Conservation (phyloP, 2,113 vertebrate genomes). For the Salvelinus sp. region DNA sequence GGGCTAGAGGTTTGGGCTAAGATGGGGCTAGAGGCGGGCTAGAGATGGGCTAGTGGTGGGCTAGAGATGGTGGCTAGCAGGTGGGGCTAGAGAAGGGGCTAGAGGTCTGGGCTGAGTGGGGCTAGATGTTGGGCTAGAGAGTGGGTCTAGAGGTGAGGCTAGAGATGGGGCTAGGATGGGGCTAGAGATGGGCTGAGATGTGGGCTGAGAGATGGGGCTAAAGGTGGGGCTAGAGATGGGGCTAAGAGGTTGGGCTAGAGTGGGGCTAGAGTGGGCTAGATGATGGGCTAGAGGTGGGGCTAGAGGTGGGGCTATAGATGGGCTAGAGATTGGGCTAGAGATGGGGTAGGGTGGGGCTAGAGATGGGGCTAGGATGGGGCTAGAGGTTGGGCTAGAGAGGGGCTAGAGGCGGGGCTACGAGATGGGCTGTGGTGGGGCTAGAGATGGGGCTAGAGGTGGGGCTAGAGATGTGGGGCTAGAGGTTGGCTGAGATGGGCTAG, state of each 20-base stretch:
- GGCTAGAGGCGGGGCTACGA: neutral
- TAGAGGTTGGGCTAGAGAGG: accelerated
- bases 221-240: neutral
- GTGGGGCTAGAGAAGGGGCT: neutral
- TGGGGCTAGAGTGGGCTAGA: too few relatives aligned
- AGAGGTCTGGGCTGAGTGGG: too few relatives aligned
- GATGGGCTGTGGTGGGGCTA: too few relatives aligned
- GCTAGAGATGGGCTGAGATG: neutral
- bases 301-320: neutral
- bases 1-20: neutral
- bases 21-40: too few relatives aligned
- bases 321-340: too few relatives aligned
- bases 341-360: neutral
- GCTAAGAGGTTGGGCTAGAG: neutral
- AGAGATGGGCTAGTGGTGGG: neutral
- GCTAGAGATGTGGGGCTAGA: neutral
- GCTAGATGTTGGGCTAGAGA: too few relatives aligned
- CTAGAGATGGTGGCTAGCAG: too few relatives aligned
- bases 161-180: neutral
- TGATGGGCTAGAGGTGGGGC: too few relatives aligned
- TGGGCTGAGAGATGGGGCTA: too few relatives aligned
- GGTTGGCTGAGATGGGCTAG: neutral
- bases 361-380: accelerated
- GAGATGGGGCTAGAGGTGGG: neutral
- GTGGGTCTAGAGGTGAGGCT: too few relatives aligned